Conservation (phyloP, 2,113 vertebrate genomes). For the Cisticola juncidis region DNA sequence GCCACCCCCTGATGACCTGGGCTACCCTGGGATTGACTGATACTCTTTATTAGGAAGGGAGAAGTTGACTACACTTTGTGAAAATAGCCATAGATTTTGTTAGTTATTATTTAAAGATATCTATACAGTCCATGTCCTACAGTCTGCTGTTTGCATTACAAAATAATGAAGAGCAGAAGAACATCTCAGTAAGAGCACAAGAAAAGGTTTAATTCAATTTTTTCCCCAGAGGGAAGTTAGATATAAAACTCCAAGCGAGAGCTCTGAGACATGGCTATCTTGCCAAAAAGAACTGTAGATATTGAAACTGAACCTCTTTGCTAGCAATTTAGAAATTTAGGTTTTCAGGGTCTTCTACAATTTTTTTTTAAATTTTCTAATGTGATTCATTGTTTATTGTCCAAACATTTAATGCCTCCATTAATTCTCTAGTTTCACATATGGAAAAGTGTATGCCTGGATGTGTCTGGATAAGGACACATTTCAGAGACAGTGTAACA, state of each 20-base stretch:
- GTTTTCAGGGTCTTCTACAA: background rate
- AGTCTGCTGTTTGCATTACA: background rate
- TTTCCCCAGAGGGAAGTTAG: background rate
- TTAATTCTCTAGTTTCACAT: background rate
- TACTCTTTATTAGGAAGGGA: background rate
- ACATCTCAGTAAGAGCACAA: background rate
- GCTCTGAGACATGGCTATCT: background rate
- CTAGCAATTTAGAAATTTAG: background rate
- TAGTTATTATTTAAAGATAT: background rate
- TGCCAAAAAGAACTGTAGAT: background rate
- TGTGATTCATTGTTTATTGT: background rate
- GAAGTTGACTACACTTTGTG: background rate
- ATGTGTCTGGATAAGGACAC: background rate
- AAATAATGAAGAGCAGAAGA: background rate
- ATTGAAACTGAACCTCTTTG: background rate
- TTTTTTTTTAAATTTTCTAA: background rate
- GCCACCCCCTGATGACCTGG: slow-evolving; percentile 11
- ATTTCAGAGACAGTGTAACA: background rate
- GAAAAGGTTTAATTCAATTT: background rate
- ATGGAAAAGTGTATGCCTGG: background rate
- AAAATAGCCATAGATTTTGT: background rate
- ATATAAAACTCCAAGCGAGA: background rate
- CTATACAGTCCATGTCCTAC: background rate
- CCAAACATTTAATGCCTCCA: background rate
- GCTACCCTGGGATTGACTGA: background rate